Base-by-base conservation (phyloP, 2,797 vertebrate genomes). In the Sebastes umbrosus region DNA sequence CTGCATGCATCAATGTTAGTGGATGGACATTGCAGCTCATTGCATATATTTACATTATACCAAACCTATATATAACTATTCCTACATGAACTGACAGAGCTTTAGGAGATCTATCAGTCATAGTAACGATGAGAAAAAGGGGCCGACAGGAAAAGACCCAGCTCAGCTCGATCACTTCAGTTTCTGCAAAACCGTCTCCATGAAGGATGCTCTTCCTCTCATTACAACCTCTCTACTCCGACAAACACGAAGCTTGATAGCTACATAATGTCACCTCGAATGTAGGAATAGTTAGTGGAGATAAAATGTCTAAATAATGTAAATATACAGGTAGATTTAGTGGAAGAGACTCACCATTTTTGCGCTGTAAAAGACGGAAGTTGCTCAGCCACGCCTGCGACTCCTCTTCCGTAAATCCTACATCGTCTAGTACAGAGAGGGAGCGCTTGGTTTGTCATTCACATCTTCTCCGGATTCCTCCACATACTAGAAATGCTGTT, bases 331-430 rank as follows among this genome's bases (percentile, higher is more conserved):
- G 69, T 1, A 73, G 3, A 76, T 54, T 55, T 52, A 32, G 6
- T 2, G 71, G 9, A 66, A 22, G n/a, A 78, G 43, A 77, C 95
- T 95, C 92, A 96, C 96, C 96, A 96, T 96, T 93, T 95, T 95
- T 90, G 80, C 78, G 91, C 89, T 83, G 90, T 88, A 81, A 77
- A 96, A 96, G 94, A 91, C 95, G 96, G 96, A 96, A 96, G 95
- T 95, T 90, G 83, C 73, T 90, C 91, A 90, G 94, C 94, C 95
- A 95, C 96, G 95, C 95, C 95, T 96, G 93, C 72, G 71, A 93
- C 92, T 90, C 69, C 66, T 88, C 92, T 95, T 95, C 94, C 94
- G 93, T 93, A 92, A 92, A 93, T 90, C 88, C 87, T 84, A 82
- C 90, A 90, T 87, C 29, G 78, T 77, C 79, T 50, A 62, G 60